Evolutionary conservation across 2,888 invertebrate genomes (phyloP).

Genomic region (Mesopsocus fuscifrons): DNA sequence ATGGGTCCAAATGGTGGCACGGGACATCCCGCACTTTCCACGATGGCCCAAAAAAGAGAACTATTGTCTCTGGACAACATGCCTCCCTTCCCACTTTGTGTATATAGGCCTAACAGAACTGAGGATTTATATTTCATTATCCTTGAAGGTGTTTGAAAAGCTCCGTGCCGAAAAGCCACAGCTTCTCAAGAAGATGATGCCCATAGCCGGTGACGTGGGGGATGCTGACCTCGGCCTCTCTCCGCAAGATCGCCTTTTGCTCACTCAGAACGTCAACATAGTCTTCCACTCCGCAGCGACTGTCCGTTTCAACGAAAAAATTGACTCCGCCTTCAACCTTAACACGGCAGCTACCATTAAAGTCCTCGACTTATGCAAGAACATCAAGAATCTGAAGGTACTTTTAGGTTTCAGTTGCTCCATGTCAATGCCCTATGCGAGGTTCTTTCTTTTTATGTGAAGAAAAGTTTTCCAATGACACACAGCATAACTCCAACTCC

Average conservation of each 20-base stretch:
- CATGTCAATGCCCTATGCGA: neutral
- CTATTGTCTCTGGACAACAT: too few species aligned
- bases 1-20: too few species aligned
- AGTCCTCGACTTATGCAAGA: slow-evolving; percentile 31
- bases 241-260: slow-evolving; percentile 22
- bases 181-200: slow-evolving; percentile 24
- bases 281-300: slow-evolving; percentile 43
- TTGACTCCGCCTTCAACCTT: slow-evolving; percentile 33
- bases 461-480: too few species aligned
- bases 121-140: too few species aligned
- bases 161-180: slow-evolving; percentile 21
- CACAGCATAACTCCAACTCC: neutral
- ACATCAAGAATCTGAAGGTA: slow-evolving; percentile 31
- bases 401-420: slow-evolving; percentile 9
- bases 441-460: neutral
- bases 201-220: slow-evolving; percentile 26
- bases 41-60: too few species aligned
- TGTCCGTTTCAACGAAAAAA: slow-evolving; percentile 36
- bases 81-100: too few species aligned
- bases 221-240: slow-evolving; percentile 23
- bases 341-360: slow-evolving; percentile 35
- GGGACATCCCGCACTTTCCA: too few species aligned
- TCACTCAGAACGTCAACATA: slow-evolving; percentile 27
- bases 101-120: too few species aligned
- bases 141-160: slow-evolving; percentile 27